Conservation (phyloP, 2,113 vertebrate genomes). For the Mionectes macconnelli region DNA sequence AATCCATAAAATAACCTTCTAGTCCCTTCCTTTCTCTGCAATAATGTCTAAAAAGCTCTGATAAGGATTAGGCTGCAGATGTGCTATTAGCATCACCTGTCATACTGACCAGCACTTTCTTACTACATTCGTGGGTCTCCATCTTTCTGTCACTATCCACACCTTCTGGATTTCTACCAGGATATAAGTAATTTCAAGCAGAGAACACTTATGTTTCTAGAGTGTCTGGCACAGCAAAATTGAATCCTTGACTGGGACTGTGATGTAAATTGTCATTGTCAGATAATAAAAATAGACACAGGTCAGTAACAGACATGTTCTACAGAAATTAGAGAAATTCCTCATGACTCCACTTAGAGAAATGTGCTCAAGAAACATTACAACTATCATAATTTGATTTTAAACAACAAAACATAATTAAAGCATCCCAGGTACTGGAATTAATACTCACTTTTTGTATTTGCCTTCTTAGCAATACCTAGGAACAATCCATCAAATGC, state of each 20-base stretch:
- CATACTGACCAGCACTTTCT: not conserved
- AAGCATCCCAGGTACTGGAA: conserved; percentile 16
- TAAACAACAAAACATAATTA: conserved; percentile 9
- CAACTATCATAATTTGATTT: not conserved
- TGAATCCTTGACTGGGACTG: not conserved
- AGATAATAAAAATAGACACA: not conserved
- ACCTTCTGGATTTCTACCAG: not conserved
- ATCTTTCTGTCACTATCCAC: not conserved
- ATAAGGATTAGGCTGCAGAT: not conserved
- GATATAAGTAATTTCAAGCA: not conserved
- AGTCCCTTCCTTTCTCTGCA: not conserved
- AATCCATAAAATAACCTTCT: not conserved
- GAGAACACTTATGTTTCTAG: not conserved
- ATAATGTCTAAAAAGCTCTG: not conserved
- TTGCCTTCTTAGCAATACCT: conserved; percentile 69
- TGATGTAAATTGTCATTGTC: not conserved
- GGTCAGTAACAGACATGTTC: not conserved
- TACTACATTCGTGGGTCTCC: not conserved
- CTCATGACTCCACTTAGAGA: not conserved
- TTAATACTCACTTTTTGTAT: conserved; percentile 68
- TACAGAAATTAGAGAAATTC: not conserved
- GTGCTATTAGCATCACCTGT: not conserved
- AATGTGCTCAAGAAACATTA: not conserved
- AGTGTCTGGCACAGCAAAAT: not conserved
- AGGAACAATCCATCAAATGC: conserved; percentile 80